These are phyloP conservation scores for Polymixis flavicincta DNA, from an alignment of 2,888 invertebrate species.

Conservation along the genomic window DNA sequence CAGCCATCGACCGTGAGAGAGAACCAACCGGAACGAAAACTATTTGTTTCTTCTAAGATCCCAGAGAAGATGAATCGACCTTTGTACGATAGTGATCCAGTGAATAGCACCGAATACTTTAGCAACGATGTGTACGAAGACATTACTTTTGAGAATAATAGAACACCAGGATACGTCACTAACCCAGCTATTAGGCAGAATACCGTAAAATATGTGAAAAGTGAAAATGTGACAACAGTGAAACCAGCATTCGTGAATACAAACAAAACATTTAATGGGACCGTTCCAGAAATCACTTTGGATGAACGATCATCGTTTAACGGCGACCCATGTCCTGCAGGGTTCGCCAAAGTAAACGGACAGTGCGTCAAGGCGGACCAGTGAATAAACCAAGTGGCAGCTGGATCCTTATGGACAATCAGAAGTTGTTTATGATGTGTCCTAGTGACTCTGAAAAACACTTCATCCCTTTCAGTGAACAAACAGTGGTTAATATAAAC, in stretches of 20 bases:
- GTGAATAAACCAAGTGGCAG: constrained; percentile 8
- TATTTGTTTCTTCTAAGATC: constrained; percentile 59
- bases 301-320: constrained; percentile 77
- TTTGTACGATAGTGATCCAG: constrained; percentile 50
- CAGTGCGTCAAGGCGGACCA: constrained; percentile 74
- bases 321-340: constrained; percentile 78
- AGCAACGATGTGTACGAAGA: constrained; percentile 45
- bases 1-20: constrained; percentile 58
- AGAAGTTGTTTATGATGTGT: background rate
- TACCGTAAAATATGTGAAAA: constrained; percentile 33
- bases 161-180: constrained; percentile 7
- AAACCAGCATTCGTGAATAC: constrained; percentile 29
- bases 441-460: constrained; percentile 4
- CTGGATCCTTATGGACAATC: background rate
- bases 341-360: constrained; percentile 75
- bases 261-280: constrained; percentile 47
- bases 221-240: constrained; percentile 54
- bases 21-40: constrained; percentile 60
- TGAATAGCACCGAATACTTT: constrained; percentile 28
- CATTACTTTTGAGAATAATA: constrained; percentile 22
- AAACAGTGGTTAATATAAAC: background rate
- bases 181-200: constrained; percentile 23
- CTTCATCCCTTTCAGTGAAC: background rate
- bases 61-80: constrained; percentile 50
- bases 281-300: constrained; percentile 66